Percentiles rank a stretch among this genome's conserved stretches.
phyloP scores from a whole-genome alignment of 2,888 invertebrate genomes.

The Apomyelois bistriatella region DNA sequence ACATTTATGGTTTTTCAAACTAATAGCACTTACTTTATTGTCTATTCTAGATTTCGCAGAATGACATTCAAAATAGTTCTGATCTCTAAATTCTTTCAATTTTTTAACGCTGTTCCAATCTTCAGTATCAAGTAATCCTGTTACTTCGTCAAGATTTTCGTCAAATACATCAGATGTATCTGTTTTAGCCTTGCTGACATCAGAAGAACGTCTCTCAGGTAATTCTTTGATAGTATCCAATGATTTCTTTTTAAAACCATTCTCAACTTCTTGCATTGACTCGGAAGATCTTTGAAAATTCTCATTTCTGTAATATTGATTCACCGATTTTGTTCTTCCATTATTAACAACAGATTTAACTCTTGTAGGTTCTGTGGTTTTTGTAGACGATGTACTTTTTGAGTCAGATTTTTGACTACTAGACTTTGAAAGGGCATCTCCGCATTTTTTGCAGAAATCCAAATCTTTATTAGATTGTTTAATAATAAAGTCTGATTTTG shows the following conservation, averaged over 20 bases:
- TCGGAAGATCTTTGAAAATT: slow-evolving; percentile 46
- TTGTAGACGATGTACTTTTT: not conserved
- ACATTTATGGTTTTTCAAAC: slow-evolving; percentile 64
- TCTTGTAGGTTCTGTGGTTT: not conserved
- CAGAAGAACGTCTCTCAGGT: slow-evolving; percentile 32
- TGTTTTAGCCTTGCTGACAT: slow-evolving; percentile 23
- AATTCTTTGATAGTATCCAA: slow-evolving; percentile 58
- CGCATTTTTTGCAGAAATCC: slow-evolving; percentile 46
- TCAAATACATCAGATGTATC: slow-evolving; percentile 25
- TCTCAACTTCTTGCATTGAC: slow-evolving; percentile 37
- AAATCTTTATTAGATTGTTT: slow-evolving; percentile 23
- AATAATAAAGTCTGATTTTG: slow-evolving; percentile 50
- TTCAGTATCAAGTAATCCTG: slow-evolving; percentile 35
- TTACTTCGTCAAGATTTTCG: slow-evolving; percentile 39
- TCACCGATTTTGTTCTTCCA: slow-evolving; percentile 24
- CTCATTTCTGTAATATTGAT: slow-evolving; percentile 63
- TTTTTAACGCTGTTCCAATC: slow-evolving; percentile 37
- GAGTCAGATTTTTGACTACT: not conserved
- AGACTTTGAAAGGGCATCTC: slow-evolving; percentile 31
- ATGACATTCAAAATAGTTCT: slow-evolving; percentile 83
- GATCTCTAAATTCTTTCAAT: slow-evolving; percentile 72
- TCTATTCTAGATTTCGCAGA: slow-evolving; percentile 62
- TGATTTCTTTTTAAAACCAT: slow-evolving; percentile 32
- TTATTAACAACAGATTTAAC: not conserved
- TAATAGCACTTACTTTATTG: slow-evolving; percentile 37